Percentiles rank a stretch among this genome's conserved stretches.
Evolutionary conservation across 2,797 vertebrate species (phyloP).

Genomic region (Darevskia nairensis): DNA sequence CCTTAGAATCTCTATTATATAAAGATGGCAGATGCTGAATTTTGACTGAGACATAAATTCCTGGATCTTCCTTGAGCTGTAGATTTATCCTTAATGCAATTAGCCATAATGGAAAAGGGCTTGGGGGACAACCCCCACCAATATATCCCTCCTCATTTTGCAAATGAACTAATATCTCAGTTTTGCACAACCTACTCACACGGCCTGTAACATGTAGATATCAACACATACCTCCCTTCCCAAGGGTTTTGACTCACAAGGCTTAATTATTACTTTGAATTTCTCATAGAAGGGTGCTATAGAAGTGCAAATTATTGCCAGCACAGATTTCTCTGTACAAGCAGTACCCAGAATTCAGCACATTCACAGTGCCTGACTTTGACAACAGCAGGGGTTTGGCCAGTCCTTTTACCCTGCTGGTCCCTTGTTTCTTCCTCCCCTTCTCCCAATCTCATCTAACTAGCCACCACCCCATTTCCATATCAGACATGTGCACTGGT

Average conservation of each 20-base stretch:
- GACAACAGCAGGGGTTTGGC: too few relatives aligned
- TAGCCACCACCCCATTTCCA: too few relatives aligned
- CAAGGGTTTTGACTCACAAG: not conserved
- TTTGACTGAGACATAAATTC: not conserved
- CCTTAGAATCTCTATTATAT: not conserved
- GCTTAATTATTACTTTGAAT: constrained; percentile 29
- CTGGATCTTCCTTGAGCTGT: not conserved
- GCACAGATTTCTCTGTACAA: not conserved
- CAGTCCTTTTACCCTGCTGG: not conserved
- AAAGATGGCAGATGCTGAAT: not conserved
- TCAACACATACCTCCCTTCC: not conserved
- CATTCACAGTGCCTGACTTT: not conserved
- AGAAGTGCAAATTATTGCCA: constrained; percentile 35
- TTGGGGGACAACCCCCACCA: not conserved
- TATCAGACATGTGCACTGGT: too few relatives aligned
- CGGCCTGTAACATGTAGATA: constrained; percentile 23
- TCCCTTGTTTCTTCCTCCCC: not conserved
- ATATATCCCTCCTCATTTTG: not conserved
- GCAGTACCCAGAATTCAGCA: not conserved
- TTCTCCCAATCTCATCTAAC: too few relatives aligned
- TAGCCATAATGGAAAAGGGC: not conserved
- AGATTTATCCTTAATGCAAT: not conserved
- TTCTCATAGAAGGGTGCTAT: constrained; percentile 28
- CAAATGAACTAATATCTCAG: not conserved
- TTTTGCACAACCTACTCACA: constrained; percentile 6